Base-by-base conservation (phyloP, 2,888 invertebrate species). In the Tribolium freemani region DNA sequence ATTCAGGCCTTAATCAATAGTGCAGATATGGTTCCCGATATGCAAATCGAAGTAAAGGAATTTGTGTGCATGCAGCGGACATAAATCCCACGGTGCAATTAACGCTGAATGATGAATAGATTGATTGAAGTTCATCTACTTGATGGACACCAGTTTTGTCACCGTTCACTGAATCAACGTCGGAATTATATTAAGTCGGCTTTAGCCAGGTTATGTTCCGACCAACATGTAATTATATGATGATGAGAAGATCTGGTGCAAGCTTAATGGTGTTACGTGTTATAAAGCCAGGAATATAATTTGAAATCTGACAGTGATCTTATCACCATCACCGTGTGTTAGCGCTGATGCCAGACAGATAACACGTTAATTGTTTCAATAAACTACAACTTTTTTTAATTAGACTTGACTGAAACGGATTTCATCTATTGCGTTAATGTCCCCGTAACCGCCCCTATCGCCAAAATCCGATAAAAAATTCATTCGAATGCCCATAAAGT, bases 201-300 rank as follows among this genome's bases (percentile, higher is more conserved):
- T 58, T 58, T 58, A 58, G 38, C 9, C n/a, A 38, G 38, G 38
- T 38, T 51, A 20, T 51, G 60, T 20, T 10, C 16, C 46, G 60
- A 60, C 60, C 60, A 60, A 60, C 38, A 26, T 60, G 46, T 60
- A 60, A 60, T 60, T 60, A 60, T 60, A 60, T 60, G 60, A 26
- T 26, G 60, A 60, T 60, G 60, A 26, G 60, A 60, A 48, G 60
- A 48, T 46, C 60, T 60, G 60, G 46, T 60, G 48, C 46, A 48
- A 48, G 60, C 60, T 60, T 60, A 60, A 60, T 60, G n/a, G 21
- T 58, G 60, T 46, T 60, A 46, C 60, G 60, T 60, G 60, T 46
- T 60, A 21, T 60, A 38, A 58, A 60, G 60, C 60, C 46, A 26
- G 13, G 46, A 60, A 48, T 60, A 26, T 45, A 60, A 60, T 46